A percentile compares a stretch with the other conserved stretches of the same genome.
Evolutionary conservation across 2,797 vertebrate species (phyloP).

Genomic region (Pelobates cultripes): DNA sequence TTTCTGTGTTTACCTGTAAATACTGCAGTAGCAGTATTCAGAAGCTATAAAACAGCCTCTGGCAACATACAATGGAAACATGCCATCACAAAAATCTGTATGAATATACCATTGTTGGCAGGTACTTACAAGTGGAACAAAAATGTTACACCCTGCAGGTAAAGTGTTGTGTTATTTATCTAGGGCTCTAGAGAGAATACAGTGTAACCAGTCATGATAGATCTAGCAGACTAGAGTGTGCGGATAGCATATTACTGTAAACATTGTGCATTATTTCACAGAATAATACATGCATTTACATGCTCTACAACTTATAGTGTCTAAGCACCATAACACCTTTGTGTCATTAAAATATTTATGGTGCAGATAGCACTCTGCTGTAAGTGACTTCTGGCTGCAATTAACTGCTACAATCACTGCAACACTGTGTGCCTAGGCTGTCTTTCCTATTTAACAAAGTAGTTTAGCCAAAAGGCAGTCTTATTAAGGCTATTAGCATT

Average conservation of each 20-base stretch:
- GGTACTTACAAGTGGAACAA: neutral
- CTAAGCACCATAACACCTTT: no score
- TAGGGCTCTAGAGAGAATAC: neutral
- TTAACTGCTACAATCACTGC: no score
- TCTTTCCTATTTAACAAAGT: neutral
- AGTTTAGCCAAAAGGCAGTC: neutral
- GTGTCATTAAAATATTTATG: no score
- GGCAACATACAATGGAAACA: neutral
- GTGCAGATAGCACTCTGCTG: no score
- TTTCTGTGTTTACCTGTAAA: no score
- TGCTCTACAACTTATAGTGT: no score
- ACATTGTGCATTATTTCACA: neutral
- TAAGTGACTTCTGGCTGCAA: no score
- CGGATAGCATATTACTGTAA: neutral
- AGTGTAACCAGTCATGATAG: neutral
- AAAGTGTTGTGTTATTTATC: neutral
- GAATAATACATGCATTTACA: neutral
- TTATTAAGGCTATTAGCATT: neutral
- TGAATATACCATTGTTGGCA: neutral
- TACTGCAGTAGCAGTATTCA: no score
- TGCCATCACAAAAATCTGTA: neutral
- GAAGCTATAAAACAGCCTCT: no score
- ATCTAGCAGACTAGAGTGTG: neutral
- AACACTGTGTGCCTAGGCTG: no score
- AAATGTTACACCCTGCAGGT: neutral